Conservation (phyloP, 2,797 vertebrate genomes). For the Sciurus vulgaris region DNA sequence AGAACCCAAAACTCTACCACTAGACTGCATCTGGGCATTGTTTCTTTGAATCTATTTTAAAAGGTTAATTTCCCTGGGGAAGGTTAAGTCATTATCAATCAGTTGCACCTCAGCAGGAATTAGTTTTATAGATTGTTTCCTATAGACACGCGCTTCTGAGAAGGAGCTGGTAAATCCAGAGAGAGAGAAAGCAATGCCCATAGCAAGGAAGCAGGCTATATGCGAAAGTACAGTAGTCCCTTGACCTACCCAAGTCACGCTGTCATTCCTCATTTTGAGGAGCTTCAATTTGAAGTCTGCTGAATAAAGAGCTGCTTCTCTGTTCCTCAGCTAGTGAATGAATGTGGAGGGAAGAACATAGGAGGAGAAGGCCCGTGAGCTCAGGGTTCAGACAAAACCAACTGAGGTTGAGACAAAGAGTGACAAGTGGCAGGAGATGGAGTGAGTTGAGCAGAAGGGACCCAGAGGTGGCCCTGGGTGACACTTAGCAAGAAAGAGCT, state of each 20-base stretch:
- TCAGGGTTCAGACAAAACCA: not conserved
- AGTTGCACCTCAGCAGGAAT: not conserved
- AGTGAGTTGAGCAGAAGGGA: not conserved
- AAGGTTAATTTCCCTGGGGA: slow-evolving; percentile 55
- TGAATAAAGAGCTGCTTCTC: not conserved
- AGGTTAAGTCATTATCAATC: slow-evolving; percentile 36
- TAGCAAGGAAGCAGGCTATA: not conserved
- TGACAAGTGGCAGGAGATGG: not conserved
- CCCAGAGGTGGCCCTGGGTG: not conserved
- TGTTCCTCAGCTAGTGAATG: not conserved
- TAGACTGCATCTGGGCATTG: not conserved
- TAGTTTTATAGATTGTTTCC: slow-evolving; percentile 33
- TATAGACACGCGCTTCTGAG: not conserved
- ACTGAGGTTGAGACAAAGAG: not conserved
- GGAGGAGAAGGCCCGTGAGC: not conserved
- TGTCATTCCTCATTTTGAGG: not conserved
- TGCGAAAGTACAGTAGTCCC: not conserved
- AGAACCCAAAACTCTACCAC: slow-evolving; percentile 1
- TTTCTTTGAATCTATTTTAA: slow-evolving; percentile 26
- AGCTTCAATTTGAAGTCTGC: not conserved
- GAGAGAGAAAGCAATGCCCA: not conserved
- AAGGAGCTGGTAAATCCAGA: not conserved
- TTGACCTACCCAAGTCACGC: not conserved
- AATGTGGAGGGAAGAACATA: not conserved
- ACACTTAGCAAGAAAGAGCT: not conserved